Evolutionary conservation across 2,797 vertebrate species (phyloP), one percentile per base, ranked within the genome.

Genomic region (Schizothorax lantsangensis): DNA sequence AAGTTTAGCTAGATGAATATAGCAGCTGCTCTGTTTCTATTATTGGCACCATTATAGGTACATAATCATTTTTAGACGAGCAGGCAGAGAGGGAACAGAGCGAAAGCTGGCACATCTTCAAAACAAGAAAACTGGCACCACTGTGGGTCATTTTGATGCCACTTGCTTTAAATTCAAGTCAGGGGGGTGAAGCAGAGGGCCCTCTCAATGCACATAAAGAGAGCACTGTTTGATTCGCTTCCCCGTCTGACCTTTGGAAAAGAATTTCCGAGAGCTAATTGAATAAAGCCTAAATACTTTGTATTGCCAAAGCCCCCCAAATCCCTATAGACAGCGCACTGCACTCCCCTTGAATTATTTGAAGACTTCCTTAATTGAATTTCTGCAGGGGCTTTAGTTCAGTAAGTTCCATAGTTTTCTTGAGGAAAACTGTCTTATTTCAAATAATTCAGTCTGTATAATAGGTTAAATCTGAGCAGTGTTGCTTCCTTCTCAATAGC

Each of bases 91-190:
- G 45, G 77, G 64, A 86, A 79, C 33, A 43, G 57, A 77, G 74
- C 5, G 47, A 79, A 69, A 52, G 80, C 77, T 88, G 86, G 87
- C 66, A 75, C 19, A 49, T 69, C 49, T 87, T 47, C 72, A 78
- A 54, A 38, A 12, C 9, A 62, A 62, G 73, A 59, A 85, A 77
- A 89, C 81, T 75, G 45, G 73, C 88, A 84, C 52, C 30, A 81
- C 80, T 84, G 85, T 86, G 83, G 68, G 68, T 84, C 54, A 47
- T 85, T 88, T 54, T 72, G 47, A 88, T 89, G 84, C 64, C 57
- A 81, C 77, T 84, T 84, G 47, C 73, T 91, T 91, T 85, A 88
- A 87, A 91, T 90, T 79, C 89, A 81, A 85, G 86, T 91, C 88
- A 90, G 83, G 62, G 59, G 64, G 19, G 38, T 62, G 23, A 33